Evolutionary conservation across 2,113 vertebrate species (phyloP).

Genomic region (Callionymus lyra): DNA sequence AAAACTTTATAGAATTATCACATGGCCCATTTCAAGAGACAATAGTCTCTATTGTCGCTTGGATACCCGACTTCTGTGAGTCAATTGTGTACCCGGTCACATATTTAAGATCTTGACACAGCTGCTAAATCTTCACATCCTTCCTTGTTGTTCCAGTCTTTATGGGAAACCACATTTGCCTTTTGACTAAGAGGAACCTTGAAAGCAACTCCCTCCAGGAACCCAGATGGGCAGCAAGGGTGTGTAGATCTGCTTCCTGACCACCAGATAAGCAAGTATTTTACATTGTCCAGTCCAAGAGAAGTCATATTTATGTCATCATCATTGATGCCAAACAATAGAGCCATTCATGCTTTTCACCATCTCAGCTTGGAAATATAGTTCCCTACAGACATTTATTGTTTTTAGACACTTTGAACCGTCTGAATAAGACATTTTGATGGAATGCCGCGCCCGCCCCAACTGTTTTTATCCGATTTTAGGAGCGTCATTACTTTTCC

Average conservation of each 20-base stretch:
- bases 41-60: no score
- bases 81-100: no score
- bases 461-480: constrained; percentile 1
- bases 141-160: constrained; percentile 2
- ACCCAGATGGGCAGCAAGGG: constrained; percentile 11
- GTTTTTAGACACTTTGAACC: constrained; percentile 11
- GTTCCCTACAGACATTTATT: constrained; percentile 5
- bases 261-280: constrained; percentile 13
- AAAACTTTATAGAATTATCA: no score
- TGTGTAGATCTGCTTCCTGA: constrained; percentile 21
- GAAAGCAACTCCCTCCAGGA: constrained; percentile 4
- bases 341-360: constrained; percentile 5
- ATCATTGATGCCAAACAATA: constrained; percentile 12
- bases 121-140: no score
- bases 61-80: no score
- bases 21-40: no score
- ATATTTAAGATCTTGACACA: no score
- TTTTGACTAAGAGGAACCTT: constrained; percentile 9
- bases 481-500: no score
- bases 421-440: constrained; percentile 1
- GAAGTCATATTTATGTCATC: constrained; percentile 24
- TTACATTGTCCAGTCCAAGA: constrained; percentile 12
- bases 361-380: constrained; percentile 1
- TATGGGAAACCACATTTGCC: background rate
- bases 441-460: no score